Evolutionary conservation across 2,888 invertebrate species (phyloP), one percentile per base, ranked within the genome.

Genomic region (Notocelia uddmanniana): DNA sequence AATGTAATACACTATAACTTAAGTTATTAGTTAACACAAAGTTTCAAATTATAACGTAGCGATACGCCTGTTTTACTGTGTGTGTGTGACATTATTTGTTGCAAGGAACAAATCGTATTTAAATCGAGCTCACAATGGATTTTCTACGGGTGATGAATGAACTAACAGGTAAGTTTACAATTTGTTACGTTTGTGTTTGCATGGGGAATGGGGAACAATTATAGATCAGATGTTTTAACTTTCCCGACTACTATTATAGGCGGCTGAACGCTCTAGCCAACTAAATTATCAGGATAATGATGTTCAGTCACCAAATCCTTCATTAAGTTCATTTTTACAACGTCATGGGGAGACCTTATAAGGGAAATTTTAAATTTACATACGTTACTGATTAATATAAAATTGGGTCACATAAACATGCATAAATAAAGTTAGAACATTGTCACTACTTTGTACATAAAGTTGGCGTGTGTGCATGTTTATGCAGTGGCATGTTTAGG

Each of bases 91-190:
- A 50, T 50, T 50, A 48, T n/a, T 9, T 5, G 34, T 34, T 19
- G 34, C 15, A 11, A 11, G 50, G 2, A 60, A 31, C 26, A 11
- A 26, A 31, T n/a, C n/a, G n/a, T 41, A 21, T 31, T 26, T 18
- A 26, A 8, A 11, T 13, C 11, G 48, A 26, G 19, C 6, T 19
- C 13, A 1, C 10, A 48, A 62, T 64, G 64, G 52, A 52, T n/a
- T 54, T 64, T 21, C 52, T 64, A 0, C 21, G 52, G 21, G n/a
- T 41, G 8, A 54, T 64, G n/a, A 21, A 64, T 3, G 64, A 37
- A 54, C 50, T 63, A 34, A 52, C 63, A 52, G 63, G 63, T 63
- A 63, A 64, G n/a, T 64, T 23, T 55, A 10, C 9, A n/a, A 23
- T n/a, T n/a, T 26, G 6, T 23, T 26, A 6, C 23, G 15, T 15